These are phyloP conservation scores for Linnaemya tessellans DNA, from an alignment of 2,888 invertebrate species.

Conservation along the genomic window DNA sequence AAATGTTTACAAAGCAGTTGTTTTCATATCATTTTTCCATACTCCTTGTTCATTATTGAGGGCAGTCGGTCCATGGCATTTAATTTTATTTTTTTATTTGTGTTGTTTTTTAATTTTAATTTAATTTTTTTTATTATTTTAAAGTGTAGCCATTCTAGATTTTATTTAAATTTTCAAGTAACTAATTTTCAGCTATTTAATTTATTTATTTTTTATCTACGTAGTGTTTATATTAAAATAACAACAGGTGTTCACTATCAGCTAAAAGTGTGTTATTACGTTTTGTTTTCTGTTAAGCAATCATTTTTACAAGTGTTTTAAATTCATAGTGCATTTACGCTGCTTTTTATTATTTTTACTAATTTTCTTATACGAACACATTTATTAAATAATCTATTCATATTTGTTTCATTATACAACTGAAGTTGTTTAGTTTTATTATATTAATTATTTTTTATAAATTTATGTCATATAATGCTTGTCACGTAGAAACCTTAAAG, in stretches of 20 bases:
- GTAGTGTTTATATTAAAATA: neutral
- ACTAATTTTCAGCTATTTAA: neutral
- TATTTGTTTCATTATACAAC: neutral
- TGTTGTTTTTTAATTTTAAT: neutral
- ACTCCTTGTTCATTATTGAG: neutral
- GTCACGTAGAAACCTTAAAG: constrained; percentile 44
- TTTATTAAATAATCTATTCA: constrained; percentile 37
- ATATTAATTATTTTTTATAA: neutral
- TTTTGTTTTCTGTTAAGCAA: neutral
- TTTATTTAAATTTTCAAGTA: neutral
- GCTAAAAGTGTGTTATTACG: neutral
- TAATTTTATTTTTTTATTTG: neutral
- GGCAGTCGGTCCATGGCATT: neutral
- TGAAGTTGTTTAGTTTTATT: neutral
- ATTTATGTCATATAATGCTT: constrained; percentile 4
- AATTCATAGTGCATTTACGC: neutral
- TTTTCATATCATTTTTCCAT: neutral
- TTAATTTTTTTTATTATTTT: neutral
- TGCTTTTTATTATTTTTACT: constrained; percentile 20
- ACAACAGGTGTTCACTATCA: neutral
- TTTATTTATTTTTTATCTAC: neutral
- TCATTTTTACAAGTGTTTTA: neutral
- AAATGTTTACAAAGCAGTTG: neutral
- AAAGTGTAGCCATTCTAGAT: neutral
- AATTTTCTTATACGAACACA: constrained; percentile 56